A percentile compares a stretch with the other conserved stretches of the same genome.
These are phyloP conservation scores for Drosophila kuntzei DNA, from an alignment of 2,888 invertebrate species.

Conservation along the genomic window DNA sequence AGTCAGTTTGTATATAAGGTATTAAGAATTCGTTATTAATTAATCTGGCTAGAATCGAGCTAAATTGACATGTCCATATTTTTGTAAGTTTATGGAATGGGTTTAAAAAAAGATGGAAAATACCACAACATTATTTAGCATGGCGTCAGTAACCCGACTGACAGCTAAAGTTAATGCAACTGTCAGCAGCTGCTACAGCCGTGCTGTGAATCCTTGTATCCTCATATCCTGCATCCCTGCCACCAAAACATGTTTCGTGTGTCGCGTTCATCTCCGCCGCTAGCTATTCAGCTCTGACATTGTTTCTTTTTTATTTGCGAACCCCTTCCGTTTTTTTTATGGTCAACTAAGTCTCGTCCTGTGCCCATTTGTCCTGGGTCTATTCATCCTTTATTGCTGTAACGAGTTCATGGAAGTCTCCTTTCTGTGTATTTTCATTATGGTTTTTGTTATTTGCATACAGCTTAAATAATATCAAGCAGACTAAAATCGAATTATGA, in stretches of 20 bases:
- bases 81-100: background rate
- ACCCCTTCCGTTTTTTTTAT: background rate
- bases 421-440: background rate
- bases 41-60: background rate
- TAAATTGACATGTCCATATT: background rate
- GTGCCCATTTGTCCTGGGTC: background rate
- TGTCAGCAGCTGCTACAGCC: conserved; percentile 44
- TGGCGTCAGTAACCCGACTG: conserved; percentile 4
- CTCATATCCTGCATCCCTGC: background rate
- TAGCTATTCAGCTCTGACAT: background rate
- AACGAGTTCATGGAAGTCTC: background rate
- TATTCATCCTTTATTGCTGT: background rate
- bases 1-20: too few species aligned
- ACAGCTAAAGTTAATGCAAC: conserved; percentile 55
- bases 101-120: background rate
- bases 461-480: background rate
- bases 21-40: too few species aligned
- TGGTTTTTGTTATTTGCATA: background rate
- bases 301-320: background rate
- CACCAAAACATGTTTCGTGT: background rate
- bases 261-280: background rate
- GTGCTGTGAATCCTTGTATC: conserved; percentile 10
- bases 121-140: background rate
- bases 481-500: background rate
- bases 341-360: background rate